A percentile compares a stretch with the other conserved stretches of the same genome.
Evolutionary conservation across 35 echinoderm and acorn worm species (phyloP).

Genomic region (Hemicentrotus pulcherrimus): DNA sequence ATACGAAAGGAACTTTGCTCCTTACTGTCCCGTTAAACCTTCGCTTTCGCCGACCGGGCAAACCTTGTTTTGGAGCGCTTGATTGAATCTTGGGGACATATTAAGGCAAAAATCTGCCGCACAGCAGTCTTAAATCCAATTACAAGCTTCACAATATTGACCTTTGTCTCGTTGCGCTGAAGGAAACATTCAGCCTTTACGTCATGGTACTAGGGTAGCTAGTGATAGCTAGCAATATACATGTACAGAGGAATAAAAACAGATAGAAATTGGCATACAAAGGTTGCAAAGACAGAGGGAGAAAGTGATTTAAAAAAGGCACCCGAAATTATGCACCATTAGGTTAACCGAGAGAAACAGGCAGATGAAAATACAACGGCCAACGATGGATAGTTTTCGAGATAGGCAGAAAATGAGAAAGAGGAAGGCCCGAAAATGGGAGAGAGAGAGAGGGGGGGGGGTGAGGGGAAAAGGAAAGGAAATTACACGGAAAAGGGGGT

Average conservation of each 20-base stretch:
- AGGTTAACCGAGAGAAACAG: neutral
- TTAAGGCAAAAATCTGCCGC: slow-evolving; percentile 16
- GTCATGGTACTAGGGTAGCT: neutral
- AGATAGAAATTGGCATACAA: neutral
- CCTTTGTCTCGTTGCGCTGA: slow-evolving; percentile 8
- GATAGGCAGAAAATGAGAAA: neutral
- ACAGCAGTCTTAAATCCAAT: slow-evolving; percentile 18
- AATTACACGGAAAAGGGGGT: neutral
- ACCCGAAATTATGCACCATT: neutral
- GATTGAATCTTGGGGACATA: slow-evolving; percentile 17
- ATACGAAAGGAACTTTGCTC: neutral
- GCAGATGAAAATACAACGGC: neutral
- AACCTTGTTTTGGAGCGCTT: slow-evolving; percentile 8
- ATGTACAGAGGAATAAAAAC: neutral
- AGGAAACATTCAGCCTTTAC: slow-evolving; percentile 12
- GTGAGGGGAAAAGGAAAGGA: neutral
- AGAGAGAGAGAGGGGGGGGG: neutral
- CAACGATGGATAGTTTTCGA: too few species aligned
- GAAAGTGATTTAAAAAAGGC: neutral
- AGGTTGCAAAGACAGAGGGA: neutral
- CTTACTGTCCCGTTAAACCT: neutral
- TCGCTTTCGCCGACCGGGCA: neutral
- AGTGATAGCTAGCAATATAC: neutral
- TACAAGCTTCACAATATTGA: slow-evolving; percentile 12
- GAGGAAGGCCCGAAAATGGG: neutral